A percentile compares a stretch with the other conserved stretches of the same genome.
These are phyloP conservation scores for Tokudaia muenninki DNA, from an alignment of 2,797 vertebrate genomes.

Conservation along the genomic window DNA sequence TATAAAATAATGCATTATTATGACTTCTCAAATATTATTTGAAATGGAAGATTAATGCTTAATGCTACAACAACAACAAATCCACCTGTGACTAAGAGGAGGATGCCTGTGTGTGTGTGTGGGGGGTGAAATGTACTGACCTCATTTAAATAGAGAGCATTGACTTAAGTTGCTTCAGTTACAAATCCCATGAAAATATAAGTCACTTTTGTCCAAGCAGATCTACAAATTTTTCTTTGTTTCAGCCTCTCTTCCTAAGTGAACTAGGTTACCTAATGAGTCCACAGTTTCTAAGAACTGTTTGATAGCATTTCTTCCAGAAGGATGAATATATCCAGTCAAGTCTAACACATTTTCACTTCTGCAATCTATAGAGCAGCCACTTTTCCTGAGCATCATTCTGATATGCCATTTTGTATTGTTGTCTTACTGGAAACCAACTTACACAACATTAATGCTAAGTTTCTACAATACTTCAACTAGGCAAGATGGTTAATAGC, in stretches of 20 bases:
- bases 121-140: no score
- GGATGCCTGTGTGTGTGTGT: neutral
- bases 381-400: neutral
- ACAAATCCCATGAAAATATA: neutral
- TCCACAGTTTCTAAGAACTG: neutral
- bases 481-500: neutral
- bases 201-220: neutral
- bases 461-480: neutral
- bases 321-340: neutral
- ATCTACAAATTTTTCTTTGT: neutral
- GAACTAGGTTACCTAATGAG: neutral
- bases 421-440: neutral
- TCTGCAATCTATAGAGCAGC: neutral
- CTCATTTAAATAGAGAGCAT: neutral
- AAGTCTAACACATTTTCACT: neutral
- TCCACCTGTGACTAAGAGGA: neutral
- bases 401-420: neutral
- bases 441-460: neutral
- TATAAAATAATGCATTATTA: conserved; percentile 16
- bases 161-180: neutral
- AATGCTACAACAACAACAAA: neutral
- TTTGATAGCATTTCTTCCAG: neutral
- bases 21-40: conserved; percentile 18
- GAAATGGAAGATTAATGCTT: neutral
- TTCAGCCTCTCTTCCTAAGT: neutral